Evolutionary conservation across 2,797 vertebrate genomes (phyloP), one percentile per base, ranked within the genome.

Genomic region (Lacerta viridis): DNA sequence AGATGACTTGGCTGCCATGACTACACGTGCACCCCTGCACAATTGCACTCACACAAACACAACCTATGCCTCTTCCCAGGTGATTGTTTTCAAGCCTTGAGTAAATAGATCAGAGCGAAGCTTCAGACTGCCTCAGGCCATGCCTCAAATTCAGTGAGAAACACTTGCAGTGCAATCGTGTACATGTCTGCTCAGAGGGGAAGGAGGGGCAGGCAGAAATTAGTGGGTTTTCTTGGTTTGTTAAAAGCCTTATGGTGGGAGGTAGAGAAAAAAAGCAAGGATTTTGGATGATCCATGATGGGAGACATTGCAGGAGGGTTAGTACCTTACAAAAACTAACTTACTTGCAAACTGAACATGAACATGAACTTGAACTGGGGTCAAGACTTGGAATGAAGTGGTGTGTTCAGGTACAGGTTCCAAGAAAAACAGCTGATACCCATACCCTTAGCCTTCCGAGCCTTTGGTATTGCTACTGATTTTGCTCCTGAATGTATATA

Each of bases 31-130:
- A 5, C 29, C 7, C 18, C 46, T 78, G 36, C 0, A 72, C 1
- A 25, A 0, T 8, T 5, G 11, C 10, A 11, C 29, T 0, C 0
- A 0, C n/a, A 10, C 15, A 71, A 29, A 0, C 1, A 74, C 80
- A 87, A 41, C 3, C 13, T 43, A 74, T 39, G 46, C 17, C 5
- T 23, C 29, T 77, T 41, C 18, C 84, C 46, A 46, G 10, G 41
- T 17, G n/a, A 29, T 7, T 43, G 3, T 2, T 78, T 86, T 69
- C 43, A 36, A 36, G 25, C 18, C 4, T 64, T 43, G 74, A 29
- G 84, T 18, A 29, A 68, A 68, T 1, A 41, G 59, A 0, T 59
- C 7, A 1, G 2, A 43, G 4, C 8, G 66, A 36, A 88, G 8
- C 11, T 36, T 29, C 6, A 61, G 74, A 25, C 74, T 50, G 23